phyloP scores from a whole-genome alignment of 2,113 vertebrate species.

The Pogona vitticeps region DNA sequence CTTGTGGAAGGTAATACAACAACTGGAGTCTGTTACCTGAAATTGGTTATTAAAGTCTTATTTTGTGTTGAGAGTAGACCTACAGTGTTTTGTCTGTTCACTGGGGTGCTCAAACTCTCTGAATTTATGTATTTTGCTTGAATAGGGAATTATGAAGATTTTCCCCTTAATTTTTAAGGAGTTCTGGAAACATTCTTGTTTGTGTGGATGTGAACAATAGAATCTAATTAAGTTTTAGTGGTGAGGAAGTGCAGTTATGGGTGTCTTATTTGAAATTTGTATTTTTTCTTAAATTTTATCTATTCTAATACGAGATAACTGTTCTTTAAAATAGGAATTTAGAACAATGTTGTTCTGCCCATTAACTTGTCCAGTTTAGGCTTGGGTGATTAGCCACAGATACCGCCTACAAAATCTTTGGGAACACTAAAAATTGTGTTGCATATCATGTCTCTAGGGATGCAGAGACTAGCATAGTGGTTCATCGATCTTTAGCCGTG shows the following conservation, averaged over 20 bases:
- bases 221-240: neutral
- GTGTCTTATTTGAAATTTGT: neutral
- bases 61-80: too few relatives aligned
- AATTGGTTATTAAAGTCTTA: too few relatives aligned
- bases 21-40: too few relatives aligned
- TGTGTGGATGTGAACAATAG: neutral
- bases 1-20: too few relatives aligned
- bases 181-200: neutral
- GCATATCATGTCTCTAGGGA: neutral
- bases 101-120: too few relatives aligned
- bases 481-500: neutral
- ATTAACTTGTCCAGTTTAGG: neutral
- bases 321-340: accelerated
- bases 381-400: neutral
- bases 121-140: too few relatives aligned
- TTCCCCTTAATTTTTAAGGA: neutral
- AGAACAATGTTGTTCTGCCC: neutral
- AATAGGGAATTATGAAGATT: slow-evolving; percentile 12
- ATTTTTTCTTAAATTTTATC: neutral
- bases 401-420: neutral
- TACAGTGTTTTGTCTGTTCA: neutral
- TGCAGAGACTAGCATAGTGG: neutral
- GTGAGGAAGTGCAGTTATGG: neutral
- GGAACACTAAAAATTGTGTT: neutral
- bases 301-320: neutral